Conservation (phyloP, 2,113 vertebrate genomes). For the Entelurus aequoreus region DNA sequence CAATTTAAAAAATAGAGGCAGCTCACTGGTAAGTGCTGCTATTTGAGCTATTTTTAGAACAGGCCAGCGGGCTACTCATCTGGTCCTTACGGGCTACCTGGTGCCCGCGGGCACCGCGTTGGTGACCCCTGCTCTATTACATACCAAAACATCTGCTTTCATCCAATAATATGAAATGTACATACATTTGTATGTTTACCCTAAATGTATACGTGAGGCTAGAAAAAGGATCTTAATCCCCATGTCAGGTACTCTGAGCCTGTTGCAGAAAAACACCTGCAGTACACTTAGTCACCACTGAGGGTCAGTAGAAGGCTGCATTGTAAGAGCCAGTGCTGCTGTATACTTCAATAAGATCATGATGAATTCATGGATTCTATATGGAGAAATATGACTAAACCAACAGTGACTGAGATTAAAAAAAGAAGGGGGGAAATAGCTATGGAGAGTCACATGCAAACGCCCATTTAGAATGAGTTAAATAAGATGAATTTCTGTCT, state of each 20-base stretch:
- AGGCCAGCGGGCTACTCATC: too few relatives aligned
- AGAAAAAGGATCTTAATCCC: slow-evolving; percentile 8
- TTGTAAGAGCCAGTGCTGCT: slow-evolving; percentile 2
- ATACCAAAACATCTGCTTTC: slow-evolving; percentile 3
- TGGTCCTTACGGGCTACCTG: too few relatives aligned
- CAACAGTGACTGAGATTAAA: background rate
- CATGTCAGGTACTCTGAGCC: slow-evolving; percentile 24
- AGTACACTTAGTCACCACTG: slow-evolving; percentile 43
- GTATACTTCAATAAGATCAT: background rate
- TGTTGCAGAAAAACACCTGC: slow-evolving; percentile 7
- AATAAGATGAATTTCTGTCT: slow-evolving; percentile 46
- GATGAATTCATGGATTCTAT: background rate
- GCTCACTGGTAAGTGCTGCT: too few relatives aligned
- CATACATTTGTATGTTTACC: slow-evolving; percentile 27
- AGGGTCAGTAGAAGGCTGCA: slow-evolving; percentile 55
- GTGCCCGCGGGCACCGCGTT: too few relatives aligned
- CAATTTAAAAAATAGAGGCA: too few relatives aligned
- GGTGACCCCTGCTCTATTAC: too few relatives aligned
- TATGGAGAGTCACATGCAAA: slow-evolving; percentile 15
- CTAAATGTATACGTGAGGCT: slow-evolving; percentile 21
- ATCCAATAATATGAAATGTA: slow-evolving; percentile 37
- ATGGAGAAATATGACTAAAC: background rate
- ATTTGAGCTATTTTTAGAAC: too few relatives aligned
- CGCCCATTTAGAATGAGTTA: too few relatives aligned
- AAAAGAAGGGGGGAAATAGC: background rate